Base-by-base conservation (phyloP, 2,888 invertebrate genomes). In the Myathropa florea region DNA sequence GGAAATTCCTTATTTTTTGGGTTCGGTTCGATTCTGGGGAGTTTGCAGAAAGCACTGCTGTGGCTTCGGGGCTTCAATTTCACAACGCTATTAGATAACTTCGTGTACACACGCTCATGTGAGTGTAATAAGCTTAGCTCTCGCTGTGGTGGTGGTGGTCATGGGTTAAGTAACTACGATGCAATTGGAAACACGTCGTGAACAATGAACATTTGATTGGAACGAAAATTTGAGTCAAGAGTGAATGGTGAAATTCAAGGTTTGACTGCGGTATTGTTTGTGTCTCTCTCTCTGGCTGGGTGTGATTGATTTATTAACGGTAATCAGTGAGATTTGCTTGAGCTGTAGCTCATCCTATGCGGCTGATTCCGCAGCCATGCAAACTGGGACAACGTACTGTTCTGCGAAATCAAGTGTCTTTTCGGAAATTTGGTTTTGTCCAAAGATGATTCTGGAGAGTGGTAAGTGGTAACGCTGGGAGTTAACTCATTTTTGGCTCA, bases 41-140 rank as follows among this genome's bases (percentile, higher is more conserved):
- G 26, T 59, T 70, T 81, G 24, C 14, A 70, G 53, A 70, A 46
- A 26, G 68, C 59, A 75, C 63, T 75, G 64, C 64, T 84, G 83
- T 79, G 83, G 83, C 83, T 84, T 83, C 60, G 80, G 63, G 83
- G 75, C n/a, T 46, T 18, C 18, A 24, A 75, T 61, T 80, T 36
- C 59, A 39, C 21, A 68, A n/a, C n/a, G 12, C 23, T 63, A 26
- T 68, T 46, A 30, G 30, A 9, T 64, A 57, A 72, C 30, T 55
- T 2, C 30, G 28, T 53, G 12, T 23, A 26, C 28, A 12, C 4
- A 10, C 18, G n/a, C 12, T 36, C 3, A 12, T 57, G 57, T 57
- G 64, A 39, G 24, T 18, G 39, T 70, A 70, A 70, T 39, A 23
- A 59, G 70, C 70, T 59, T 70, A 39, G 21, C 21, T 70, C 36